Base-by-base conservation (phyloP, 2,888 invertebrate genomes). In the Cantharis rustica region DNA sequence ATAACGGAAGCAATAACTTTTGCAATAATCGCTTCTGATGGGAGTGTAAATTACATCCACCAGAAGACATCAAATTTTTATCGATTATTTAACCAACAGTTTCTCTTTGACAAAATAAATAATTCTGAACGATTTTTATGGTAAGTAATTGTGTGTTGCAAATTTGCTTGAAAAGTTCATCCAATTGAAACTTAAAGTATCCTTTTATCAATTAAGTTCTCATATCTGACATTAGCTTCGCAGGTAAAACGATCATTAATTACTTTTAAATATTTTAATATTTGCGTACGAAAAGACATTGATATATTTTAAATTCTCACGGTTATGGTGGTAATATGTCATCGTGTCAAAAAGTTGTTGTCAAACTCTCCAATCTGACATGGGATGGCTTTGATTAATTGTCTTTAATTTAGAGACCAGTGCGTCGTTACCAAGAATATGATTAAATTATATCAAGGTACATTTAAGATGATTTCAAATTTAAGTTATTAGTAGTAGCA, bases 281-380 rank as follows among this genome's bases (percentile, higher is more conserved):
- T 78, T 78, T 73, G 77, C 77, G 75, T 72, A 26, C 70, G 61
- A 68, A 69, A 75, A 17, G 71, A 64, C 68, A 70, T 73, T 23
- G 47, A 77, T 72, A 64, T 75, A 63, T 69, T 73, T 61, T 13
- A 64, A 31, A 78, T 78, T 78, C 77, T 78, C 77, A 78, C 75
- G 77, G 71, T 77, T 74, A 62, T 77, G 69, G 66, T 72, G 72
- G 74, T 77, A 77, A 74, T 75, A 77, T 75, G 77, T 76, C 76
- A 76, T 76, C 76, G 68, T 73, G 70, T 20, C 73, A 70, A 71
- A 71, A 31, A 76, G 71, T 62, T 76, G 72, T 76, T 76, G 76
- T 77, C 77, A 75, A 78, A 75, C 75, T 78, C 77, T 78, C 61
- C 77, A 75, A 77, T 78, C 72, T 78, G 77, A 78, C 77, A 78